Conservation (phyloP, 2,113 vertebrate genomes). For the Plotosus lineatus region DNA sequence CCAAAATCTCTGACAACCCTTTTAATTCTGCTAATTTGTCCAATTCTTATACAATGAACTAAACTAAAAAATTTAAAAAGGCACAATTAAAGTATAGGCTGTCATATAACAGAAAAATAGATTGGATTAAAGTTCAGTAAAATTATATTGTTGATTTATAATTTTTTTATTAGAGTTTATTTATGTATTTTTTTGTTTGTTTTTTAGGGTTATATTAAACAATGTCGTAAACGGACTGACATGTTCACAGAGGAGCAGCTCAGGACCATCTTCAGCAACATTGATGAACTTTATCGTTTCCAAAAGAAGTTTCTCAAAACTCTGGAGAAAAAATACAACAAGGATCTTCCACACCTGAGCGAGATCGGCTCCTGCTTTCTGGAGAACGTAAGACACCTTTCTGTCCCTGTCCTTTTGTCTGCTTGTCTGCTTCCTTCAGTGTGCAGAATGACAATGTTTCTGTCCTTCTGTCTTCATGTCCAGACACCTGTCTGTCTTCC, state of each 20-base stretch:
- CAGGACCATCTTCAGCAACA: constrained; percentile 89
- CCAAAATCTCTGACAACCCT: neutral
- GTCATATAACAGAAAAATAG: too few relatives aligned
- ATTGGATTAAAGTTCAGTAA: neutral
- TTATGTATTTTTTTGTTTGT: neutral
- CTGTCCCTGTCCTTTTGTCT: neutral
- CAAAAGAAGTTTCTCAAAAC: constrained; percentile 90
- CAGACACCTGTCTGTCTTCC: neutral
- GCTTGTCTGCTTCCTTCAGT: neutral
- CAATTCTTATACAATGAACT: neutral
- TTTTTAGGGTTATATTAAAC: constrained; percentile 89
- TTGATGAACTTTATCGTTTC: constrained; percentile 93
- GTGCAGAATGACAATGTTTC: neutral
- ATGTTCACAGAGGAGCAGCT: constrained; percentile 96
- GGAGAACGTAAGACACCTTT: constrained; percentile 81
- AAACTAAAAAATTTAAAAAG: neutral
- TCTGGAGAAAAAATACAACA: constrained; percentile 90
- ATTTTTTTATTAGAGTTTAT: too few relatives aligned
- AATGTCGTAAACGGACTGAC: constrained; percentile 89
- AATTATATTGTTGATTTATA: neutral
- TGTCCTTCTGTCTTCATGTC: neutral
- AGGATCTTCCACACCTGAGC: constrained; percentile 87
- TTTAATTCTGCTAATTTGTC: neutral
- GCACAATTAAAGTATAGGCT: neutral
- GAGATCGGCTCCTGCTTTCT: constrained; percentile 95